Conservation (phyloP, 2,113 vertebrate genomes). For the Halcyon malimbica region DNA sequence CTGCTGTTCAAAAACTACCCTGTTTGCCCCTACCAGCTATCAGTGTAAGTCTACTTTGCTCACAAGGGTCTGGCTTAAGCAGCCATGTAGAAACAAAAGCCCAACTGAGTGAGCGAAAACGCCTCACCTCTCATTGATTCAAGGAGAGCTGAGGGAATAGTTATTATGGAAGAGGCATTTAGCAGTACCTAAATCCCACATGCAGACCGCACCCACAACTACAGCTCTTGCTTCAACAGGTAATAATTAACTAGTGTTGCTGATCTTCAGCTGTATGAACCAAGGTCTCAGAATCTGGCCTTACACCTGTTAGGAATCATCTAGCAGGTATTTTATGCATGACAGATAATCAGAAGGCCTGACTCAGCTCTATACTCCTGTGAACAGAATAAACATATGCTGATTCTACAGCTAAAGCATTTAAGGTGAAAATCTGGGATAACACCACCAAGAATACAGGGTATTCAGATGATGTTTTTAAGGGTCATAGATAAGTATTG, state of each 20-base stretch:
- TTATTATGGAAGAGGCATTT: neutral
- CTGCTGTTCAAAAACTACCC: neutral
- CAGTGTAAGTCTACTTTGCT: neutral
- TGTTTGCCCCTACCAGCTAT: neutral
- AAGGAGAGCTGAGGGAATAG: neutral
- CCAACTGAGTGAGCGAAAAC: neutral
- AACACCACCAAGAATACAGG: neutral
- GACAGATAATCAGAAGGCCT: neutral
- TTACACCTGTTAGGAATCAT: neutral
- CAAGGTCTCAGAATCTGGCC: neutral
- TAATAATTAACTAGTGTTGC: constrained; percentile 2
- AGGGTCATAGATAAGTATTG: neutral
- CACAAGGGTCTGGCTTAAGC: neutral
- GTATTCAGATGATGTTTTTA: neutral
- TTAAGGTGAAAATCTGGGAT: neutral
- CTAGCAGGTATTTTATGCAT: neutral
- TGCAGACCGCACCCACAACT: neutral
- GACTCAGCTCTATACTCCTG: neutral
- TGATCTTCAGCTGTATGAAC: neutral
- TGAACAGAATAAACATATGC: neutral
- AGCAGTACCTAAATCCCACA: neutral
- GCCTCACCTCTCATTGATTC: neutral
- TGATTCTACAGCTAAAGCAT: neutral
- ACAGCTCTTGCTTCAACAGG: neutral
- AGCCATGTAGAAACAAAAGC: neutral